Conservation (phyloP, 2,888 invertebrate genomes). For the Malthinus seriepunctatus region DNA sequence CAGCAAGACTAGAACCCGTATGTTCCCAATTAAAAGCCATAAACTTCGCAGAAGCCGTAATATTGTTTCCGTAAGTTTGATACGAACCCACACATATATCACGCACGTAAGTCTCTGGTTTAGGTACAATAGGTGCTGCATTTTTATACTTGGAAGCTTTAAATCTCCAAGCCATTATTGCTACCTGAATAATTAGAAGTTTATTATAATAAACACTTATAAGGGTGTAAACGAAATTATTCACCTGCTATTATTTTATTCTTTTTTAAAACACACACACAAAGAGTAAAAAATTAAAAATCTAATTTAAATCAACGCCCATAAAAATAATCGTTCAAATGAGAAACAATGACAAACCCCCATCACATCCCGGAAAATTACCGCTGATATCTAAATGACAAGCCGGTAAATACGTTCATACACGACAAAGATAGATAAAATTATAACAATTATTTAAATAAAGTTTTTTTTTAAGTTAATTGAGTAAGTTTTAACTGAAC, state of each 20-base stretch:
- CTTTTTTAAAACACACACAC: background rate
- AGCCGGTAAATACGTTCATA: conserved; percentile 9
- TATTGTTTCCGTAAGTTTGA: conserved; percentile 94
- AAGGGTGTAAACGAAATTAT: too few relatives aligned
- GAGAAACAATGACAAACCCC: conserved; percentile 22
- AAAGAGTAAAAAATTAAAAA: background rate
- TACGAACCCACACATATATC: conserved; percentile 92
- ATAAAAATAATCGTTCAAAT: background rate
- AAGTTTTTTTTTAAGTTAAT: too few relatives aligned
- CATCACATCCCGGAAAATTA: conserved; percentile 19
- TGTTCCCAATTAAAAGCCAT: conserved; percentile 97
- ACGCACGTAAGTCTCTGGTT: conserved; percentile 86
- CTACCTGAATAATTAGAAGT: background rate
- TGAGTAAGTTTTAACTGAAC: background rate
- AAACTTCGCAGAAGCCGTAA: conserved; percentile 88
- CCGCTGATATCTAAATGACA: conserved; percentile 12
- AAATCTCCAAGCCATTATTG: conserved; percentile 89
- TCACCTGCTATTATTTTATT: background rate
- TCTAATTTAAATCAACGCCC: conserved; percentile 5
- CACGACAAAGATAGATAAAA: background rate
- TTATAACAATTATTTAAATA: conserved; percentile 1
- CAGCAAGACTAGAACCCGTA: conserved; percentile 87
- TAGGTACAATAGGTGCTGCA: conserved; percentile 93
- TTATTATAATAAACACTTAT: too few relatives aligned
- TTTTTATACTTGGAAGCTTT: conserved; percentile 99